Base-by-base conservation (phyloP, 2,113 vertebrate species). In the Spea multiplicata region DNA sequence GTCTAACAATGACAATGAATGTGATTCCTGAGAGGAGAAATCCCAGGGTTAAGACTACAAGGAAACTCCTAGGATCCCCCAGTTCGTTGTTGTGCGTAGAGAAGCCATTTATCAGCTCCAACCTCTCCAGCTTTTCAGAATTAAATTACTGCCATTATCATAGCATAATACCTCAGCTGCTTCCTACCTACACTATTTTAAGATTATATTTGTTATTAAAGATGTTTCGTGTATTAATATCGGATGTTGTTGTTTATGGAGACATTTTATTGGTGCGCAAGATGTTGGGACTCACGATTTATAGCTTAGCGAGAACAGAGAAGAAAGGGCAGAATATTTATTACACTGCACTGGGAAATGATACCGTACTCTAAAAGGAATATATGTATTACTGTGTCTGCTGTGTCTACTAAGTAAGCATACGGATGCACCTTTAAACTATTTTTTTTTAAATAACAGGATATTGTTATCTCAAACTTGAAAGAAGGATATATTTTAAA, bases 181-280 rank as follows among this genome's bases (percentile, higher is more conserved):
- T 10, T 12, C 44, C 64, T 59, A 53, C 62, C 48, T n/a, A 5
- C 57, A 48, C 13, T 74, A 44, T 64, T 64, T 53, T 64, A 65
- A 55, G 52, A 66, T 73, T 71, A 72, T 73, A 73, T 79, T 79
- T 73, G 70, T 69, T 76, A 69, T 76, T 76, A 53, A 69, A 76
- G 75, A 50, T 76, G 53, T 53, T 61, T 52, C 55, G 69, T 44
- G 50, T 59, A 66, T 73, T 79, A 79, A 79, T 79, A 79, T 73
- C 73, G 59, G 8, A 73, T 72, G 61, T 30, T 52, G 45, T 8
- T 78, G 76, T 79, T 73, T 79, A 79, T 73, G 55, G 59, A 66
- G 71, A 49, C 30, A 45, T 50, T 46, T 78, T 65, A 76, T 59
- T 68, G 66, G 75, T 69, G 14, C 45, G 61, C 45, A 45, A 59